Percentiles rank a stretch among this genome's conserved stretches.
These are phyloP conservation scores for Lasius fuliginosus DNA, from an alignment of 2,888 invertebrate species.

Conservation along the genomic window DNA sequence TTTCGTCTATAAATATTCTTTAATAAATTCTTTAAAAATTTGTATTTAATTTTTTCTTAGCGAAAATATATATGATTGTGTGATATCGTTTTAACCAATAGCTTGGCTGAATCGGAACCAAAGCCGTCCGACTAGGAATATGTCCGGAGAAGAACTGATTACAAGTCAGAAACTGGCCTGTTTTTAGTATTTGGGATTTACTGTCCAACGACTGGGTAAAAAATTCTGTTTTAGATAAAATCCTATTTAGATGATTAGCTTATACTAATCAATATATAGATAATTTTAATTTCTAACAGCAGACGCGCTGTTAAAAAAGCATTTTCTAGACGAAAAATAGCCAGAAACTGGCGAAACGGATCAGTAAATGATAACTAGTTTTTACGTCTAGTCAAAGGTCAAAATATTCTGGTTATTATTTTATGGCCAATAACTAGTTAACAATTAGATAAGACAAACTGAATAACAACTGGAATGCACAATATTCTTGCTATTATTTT, in stretches of 20 bases:
- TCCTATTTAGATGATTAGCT: not conserved
- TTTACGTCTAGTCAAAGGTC: not conserved
- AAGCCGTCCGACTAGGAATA: not conserved
- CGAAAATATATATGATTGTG: not conserved
- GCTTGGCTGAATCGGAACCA: not conserved
- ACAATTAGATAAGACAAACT: not conserved
- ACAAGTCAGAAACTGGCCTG: not conserved
- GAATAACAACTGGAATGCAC: not conserved
- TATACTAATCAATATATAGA: not conserved
- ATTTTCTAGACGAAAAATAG: not conserved
- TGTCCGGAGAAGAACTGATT: not conserved
- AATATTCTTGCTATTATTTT: not conserved
- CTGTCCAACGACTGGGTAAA: not conserved
- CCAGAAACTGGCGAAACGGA: not conserved
- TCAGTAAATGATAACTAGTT: not conserved
- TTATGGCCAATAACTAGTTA: not conserved
- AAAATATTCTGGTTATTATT: not conserved
- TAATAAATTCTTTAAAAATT: not conserved
- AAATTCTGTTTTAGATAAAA: not conserved
- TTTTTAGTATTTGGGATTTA: not conserved
- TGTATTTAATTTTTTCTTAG: not conserved
- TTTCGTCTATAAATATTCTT: not conserved
- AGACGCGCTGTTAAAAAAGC: not conserved
- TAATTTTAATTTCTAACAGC: conserved; percentile 1
- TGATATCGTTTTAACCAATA: not conserved